Percentiles rank a stretch among this genome's conserved stretches.
These are phyloP conservation scores for Hephaestus fuliginosus DNA, from an alignment of 2,797 vertebrate species.

Conservation along the genomic window DNA sequence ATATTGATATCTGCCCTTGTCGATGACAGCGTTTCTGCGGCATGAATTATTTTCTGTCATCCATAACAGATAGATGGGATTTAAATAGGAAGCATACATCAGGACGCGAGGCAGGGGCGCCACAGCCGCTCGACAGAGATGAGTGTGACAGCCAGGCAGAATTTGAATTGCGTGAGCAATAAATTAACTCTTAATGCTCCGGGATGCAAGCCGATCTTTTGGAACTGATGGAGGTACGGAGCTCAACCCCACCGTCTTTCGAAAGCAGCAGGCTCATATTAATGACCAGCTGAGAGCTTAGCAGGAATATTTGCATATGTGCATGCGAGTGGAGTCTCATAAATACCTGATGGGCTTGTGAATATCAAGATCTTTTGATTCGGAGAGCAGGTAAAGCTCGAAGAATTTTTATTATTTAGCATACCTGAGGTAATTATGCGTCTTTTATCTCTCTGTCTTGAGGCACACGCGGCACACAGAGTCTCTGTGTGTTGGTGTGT, in stretches of 20 bases:
- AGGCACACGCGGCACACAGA: neutral
- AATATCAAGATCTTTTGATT: slow-evolving; percentile 27
- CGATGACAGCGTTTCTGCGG: slow-evolving; percentile 60
- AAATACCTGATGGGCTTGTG: slow-evolving; percentile 60
- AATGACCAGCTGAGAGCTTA: slow-evolving; percentile 59
- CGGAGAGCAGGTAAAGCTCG: slow-evolving; percentile 30
- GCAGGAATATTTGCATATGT: slow-evolving; percentile 57
- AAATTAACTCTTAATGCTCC: slow-evolving; percentile 75
- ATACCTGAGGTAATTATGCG: slow-evolving; percentile 1
- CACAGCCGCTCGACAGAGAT: slow-evolving; percentile 64
- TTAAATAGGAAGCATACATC: slow-evolving; percentile 78
- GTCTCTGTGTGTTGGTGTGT: slow-evolving; percentile 7
- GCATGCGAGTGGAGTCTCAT: slow-evolving; percentile 53
- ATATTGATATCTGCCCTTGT: slow-evolving; percentile 66
- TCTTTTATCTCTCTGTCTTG: neutral
- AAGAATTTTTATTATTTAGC: slow-evolving; percentile 31
- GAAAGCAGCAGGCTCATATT: slow-evolving; percentile 58
- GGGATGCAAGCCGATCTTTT: slow-evolving; percentile 42
- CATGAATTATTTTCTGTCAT: slow-evolving; percentile 75
- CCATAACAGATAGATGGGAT: slow-evolving; percentile 73
- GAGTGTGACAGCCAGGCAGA: slow-evolving; percentile 65
- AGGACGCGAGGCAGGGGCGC: slow-evolving; percentile 43
- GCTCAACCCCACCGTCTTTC: slow-evolving; percentile 32
- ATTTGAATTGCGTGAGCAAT: slow-evolving; percentile 58
- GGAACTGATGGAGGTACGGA: slow-evolving; percentile 29